Evolutionary conservation across 1,140 invertebrate genomes (phyloP).

Genomic region (Anoplophora glabripennis): DNA sequence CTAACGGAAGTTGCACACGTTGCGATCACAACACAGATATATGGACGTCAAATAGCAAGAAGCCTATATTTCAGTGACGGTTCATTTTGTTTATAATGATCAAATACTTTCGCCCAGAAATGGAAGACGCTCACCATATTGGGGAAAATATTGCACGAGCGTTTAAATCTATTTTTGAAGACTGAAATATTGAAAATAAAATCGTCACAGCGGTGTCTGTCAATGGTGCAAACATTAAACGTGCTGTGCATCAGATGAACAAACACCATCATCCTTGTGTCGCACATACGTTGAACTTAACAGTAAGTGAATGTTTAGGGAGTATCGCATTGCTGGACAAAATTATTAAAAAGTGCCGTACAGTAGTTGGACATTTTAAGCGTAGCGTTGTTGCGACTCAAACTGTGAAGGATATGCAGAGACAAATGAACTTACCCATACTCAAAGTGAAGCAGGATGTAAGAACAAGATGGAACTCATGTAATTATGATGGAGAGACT

Average conservation of each 20-base stretch:
- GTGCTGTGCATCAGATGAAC: neutral
- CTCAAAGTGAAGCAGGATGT: constrained; percentile 42
- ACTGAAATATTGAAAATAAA: neutral
- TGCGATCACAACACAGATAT: neutral
- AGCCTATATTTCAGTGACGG: neutral
- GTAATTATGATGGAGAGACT: constrained; percentile 40
- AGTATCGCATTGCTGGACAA: constrained; percentile 8
- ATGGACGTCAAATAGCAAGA: neutral
- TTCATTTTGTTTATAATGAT: neutral
- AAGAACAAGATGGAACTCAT: constrained; percentile 43
- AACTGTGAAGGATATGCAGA: constrained; percentile 24
- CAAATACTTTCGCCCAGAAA: too few relatives aligned
- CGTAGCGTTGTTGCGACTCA: constrained; percentile 22
- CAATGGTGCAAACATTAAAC: neutral
- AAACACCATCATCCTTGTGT: constrained; percentile 10
- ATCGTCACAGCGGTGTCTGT: neutral
- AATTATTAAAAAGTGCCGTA: constrained; percentile 12
- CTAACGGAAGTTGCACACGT: neutral
- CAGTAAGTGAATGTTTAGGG: neutral
- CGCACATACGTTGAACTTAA: constrained; percentile 6
- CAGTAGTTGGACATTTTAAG: constrained; percentile 33
- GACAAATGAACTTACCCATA: constrained; percentile 27
- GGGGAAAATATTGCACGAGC: neutral
- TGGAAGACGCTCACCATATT: neutral
- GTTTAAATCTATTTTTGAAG: neutral